Percentiles rank a stretch among this genome's conserved stretches.
Conservation (phyloP, 2,888 invertebrate genomes). For the Julus scandinavius region DNA sequence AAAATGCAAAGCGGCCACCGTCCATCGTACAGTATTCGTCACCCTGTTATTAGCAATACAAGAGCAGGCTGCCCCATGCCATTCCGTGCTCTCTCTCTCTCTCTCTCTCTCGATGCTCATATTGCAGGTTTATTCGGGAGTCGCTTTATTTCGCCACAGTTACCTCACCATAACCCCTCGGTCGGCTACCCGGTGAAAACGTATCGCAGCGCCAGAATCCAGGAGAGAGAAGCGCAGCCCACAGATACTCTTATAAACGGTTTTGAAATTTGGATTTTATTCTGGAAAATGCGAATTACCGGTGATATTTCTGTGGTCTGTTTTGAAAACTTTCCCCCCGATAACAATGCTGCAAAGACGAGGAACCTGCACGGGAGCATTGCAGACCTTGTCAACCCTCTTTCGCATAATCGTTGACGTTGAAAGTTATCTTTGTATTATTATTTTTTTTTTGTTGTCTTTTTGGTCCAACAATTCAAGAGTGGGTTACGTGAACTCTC, state of each 20-base stretch:
- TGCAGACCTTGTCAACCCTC: not conserved
- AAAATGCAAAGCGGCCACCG: conserved; percentile 30
- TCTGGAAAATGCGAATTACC: not conserved
- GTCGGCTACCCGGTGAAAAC: not conserved
- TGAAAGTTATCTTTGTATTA: not conserved
- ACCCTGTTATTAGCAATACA: conserved; percentile 15
- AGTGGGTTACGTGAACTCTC: conserved; percentile 34
- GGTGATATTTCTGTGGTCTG: conserved; percentile 27
- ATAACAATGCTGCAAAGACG: not conserved
- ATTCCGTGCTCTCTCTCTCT: not conserved
- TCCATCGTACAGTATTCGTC: conserved; percentile 34
- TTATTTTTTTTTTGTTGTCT: not conserved
- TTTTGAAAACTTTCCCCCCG: not conserved
- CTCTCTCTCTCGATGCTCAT: not conserved
- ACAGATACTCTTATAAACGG: not conserved
- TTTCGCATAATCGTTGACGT: conserved; percentile 14
- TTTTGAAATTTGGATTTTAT: not conserved
- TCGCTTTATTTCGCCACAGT: not conserved
- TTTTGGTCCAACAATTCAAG: not conserved
- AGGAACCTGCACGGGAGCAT: not conserved
- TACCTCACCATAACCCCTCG: not conserved
- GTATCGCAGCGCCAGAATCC: not conserved
- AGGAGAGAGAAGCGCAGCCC: conserved; percentile 24
- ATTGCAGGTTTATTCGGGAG: not conserved
- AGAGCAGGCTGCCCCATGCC: not conserved